Evolutionary conservation across 2,797 vertebrate genomes (phyloP).

Genomic region (Catharus ustulatus): DNA sequence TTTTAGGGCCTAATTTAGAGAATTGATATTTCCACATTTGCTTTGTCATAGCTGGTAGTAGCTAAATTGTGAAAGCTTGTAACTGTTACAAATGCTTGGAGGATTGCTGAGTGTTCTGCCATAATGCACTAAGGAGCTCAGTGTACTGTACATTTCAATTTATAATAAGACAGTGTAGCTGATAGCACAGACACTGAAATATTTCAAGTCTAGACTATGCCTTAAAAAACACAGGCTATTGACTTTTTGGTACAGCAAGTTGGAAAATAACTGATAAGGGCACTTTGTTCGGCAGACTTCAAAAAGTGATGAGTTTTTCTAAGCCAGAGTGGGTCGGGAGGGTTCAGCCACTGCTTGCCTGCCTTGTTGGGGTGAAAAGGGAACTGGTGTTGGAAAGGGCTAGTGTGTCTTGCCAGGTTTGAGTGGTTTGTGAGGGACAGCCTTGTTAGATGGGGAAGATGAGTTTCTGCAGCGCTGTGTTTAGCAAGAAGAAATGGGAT

Average conservation of each 20-base stretch:
- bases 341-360: neutral
- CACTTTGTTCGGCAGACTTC: neutral
- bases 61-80: constrained; percentile 43
- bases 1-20: constrained; percentile 59
- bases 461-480: neutral
- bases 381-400: neutral
- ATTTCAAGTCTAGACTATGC: constrained; percentile 34
- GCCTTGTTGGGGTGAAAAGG: neutral
- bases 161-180: constrained; percentile 24
- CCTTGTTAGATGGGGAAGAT: neutral
- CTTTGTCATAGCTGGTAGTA: constrained; percentile 44
- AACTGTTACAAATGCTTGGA: constrained; percentile 33
- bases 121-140: constrained; percentile 27
- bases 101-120: constrained; percentile 19
- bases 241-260: constrained; percentile 1
- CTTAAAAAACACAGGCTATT: neutral
- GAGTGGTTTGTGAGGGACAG: neutral
- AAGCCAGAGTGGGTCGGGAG: fast-evolving
- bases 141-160: constrained; percentile 9
- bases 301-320: neutral
- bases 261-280: constrained; percentile 26
- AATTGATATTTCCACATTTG: constrained; percentile 60
- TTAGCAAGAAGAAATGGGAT: neutral
- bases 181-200: neutral
- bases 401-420: neutral